Conservation (phyloP, 2,888 invertebrate genomes). For the Eretmocerus hayati region DNA sequence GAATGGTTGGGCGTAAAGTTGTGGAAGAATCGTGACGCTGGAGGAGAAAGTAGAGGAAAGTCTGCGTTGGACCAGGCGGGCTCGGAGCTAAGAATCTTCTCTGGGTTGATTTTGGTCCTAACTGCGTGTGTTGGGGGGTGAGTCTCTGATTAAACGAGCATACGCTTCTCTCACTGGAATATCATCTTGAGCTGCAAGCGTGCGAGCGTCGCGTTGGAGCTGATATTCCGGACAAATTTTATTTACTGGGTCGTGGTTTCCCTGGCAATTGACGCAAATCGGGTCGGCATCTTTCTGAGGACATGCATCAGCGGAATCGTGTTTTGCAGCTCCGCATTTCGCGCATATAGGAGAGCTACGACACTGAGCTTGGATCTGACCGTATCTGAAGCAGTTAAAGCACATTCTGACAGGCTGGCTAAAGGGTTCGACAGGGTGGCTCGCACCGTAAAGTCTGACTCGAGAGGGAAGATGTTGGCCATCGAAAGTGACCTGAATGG, state of each 20-base stretch:
- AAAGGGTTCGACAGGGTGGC: not conserved
- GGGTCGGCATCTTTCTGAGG: not conserved
- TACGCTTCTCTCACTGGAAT: not conserved
- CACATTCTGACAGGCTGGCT: not conserved
- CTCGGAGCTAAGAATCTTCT: too few relatives aligned
- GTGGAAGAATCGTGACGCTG: too few relatives aligned
- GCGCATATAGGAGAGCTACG: not conserved
- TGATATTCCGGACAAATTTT: not conserved
- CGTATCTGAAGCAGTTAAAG: conserved; percentile 2
- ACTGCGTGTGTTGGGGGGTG: not conserved
- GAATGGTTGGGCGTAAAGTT: not conserved
- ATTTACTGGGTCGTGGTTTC: not conserved
- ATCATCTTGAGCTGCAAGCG: not conserved
- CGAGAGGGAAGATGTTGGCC: not conserved
- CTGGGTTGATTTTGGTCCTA: not conserved
- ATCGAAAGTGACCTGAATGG: not conserved
- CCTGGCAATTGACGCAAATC: not conserved
- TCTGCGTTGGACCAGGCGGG: not conserved
- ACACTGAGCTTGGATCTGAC: not conserved
- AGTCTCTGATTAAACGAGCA: not conserved
- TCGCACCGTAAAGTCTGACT: not conserved
- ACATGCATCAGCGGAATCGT: not conserved
- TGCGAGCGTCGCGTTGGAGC: not conserved
- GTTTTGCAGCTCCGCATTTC: not conserved
- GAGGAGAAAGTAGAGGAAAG: not conserved